These are phyloP conservation scores for Acanthornis magna DNA, from an alignment of 2,797 vertebrate species.

Conservation along the genomic window DNA sequence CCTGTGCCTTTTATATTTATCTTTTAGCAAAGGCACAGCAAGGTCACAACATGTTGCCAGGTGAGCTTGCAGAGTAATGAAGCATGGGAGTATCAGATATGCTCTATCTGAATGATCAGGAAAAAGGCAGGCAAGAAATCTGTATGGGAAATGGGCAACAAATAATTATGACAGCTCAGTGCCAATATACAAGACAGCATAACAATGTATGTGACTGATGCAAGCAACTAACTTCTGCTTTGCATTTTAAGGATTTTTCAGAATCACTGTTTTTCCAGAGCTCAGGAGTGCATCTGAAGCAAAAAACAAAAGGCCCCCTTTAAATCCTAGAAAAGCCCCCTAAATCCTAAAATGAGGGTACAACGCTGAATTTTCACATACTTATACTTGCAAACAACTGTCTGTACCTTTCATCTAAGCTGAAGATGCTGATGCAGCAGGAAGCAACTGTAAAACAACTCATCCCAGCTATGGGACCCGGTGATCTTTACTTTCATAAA, in stretches of 20 bases:
- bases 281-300: background rate
- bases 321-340: background rate
- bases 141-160: background rate
- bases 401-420: background rate
- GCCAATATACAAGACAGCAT: accelerated
- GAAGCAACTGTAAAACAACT: background rate
- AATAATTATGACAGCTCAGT: background rate
- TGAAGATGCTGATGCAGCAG: background rate
- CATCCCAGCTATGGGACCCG: background rate
- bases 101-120: background rate
- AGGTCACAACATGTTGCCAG: background rate
- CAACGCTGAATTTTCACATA: background rate
- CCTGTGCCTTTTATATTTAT: background rate
- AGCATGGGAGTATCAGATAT: background rate
- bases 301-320: background rate
- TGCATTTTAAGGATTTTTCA: background rate
- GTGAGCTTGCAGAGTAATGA: background rate
- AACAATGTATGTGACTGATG: accelerated
- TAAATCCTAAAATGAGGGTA: background rate
- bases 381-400: background rate
- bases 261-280: background rate
- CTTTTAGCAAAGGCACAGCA: background rate
- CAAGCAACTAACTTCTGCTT: background rate
- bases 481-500: background rate
- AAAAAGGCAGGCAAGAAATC: background rate